Evolutionary conservation across 2,888 invertebrate genomes (phyloP), one percentile per base, ranked within the genome.

Genomic region (Lycocerus yunnanus): DNA sequence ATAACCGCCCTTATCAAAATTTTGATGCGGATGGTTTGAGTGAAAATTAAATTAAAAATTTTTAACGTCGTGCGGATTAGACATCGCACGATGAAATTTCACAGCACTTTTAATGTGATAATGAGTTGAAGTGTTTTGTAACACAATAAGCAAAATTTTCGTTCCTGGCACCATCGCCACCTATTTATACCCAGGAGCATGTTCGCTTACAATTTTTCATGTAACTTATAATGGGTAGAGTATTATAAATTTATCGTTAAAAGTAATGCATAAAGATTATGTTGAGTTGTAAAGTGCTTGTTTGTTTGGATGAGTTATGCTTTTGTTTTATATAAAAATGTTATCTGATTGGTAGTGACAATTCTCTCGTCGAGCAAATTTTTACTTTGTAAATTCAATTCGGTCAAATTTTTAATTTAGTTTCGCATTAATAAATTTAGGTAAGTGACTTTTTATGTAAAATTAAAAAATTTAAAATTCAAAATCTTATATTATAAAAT

Each of bases 161-260:
- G 83, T 82, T 83, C 83, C 84, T 84, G 84, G 84, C 81, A 84
- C 84, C 27, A 24, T 24, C 21, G 13, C 27, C 83, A 80, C 24
- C 61, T 68, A 72, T 74, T 74, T 76, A 68, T 67, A 75, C 58
- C 70, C 18, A 16, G 11, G 67, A 59, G 13, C 11, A 72, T 18
- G 14, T 27, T 43, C 14, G 15, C 15, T 68, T 67, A 58, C 60
- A 15, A 70, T 69, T 69, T 69, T 73, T 66, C 66, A 43, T 10
- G 21, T 71, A 67, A 67, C 61, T n/a, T n/a, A 11, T 43, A n/a
- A n/a, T n/a, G n/a, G n/a, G n/a, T n/a, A n/a, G n/a, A n/a, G n/a
- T n/a, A 43, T 43, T 43, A 43, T 6, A n/a, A 43, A n/a, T n/a
- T 43, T 43, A 1, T n/a, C 43, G n/a, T 43, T 43, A 43, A 43